These are phyloP conservation scores for Cherax quadricarinatus DNA, from an alignment of 1,140 invertebrate species.

Conservation along the genomic window DNA sequence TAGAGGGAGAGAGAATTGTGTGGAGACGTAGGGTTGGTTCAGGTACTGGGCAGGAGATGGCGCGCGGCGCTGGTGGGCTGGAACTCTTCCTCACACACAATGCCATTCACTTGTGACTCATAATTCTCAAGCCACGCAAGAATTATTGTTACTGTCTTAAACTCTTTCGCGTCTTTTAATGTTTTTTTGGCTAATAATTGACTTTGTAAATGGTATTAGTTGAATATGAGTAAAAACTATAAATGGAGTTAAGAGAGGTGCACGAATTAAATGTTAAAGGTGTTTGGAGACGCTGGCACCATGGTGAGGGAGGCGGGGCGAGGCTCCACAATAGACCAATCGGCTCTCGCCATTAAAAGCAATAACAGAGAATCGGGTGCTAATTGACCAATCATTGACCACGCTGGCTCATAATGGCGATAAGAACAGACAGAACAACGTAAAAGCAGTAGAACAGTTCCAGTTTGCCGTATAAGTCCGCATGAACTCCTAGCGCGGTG, in stretches of 20 bases:
- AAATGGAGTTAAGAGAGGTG: neutral
- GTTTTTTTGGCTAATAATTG: neutral
- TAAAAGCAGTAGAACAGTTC: slow-evolving; percentile 60
- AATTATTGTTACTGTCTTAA: neutral
- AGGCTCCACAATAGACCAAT: slow-evolving; percentile 9
- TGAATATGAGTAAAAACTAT: neutral
- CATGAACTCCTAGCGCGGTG: slow-evolving; percentile 59
- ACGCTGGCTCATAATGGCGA: slow-evolving; percentile 65
- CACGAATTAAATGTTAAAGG: neutral
- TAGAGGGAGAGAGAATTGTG: neutral
- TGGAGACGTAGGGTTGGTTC: neutral
- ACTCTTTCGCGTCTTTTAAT: neutral
- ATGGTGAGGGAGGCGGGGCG: neutral
- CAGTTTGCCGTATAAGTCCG: slow-evolving; percentile 67
- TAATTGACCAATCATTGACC: slow-evolving; percentile 71
- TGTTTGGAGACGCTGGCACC: slow-evolving; percentile 20
- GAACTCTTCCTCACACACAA: slow-evolving; percentile 33
- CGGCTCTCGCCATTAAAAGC: slow-evolving; percentile 55
- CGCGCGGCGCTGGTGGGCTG: slow-evolving; percentile 60
- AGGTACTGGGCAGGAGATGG: slow-evolving; percentile 39
- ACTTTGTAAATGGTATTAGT: neutral
- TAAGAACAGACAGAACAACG: slow-evolving; percentile 61
- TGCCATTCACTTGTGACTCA: neutral
- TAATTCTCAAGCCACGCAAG: neutral
- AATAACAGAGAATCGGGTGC: slow-evolving; percentile 70